phyloP scores from a whole-genome alignment of 2,113 vertebrate genomes.

The Loxodonta africana region DNA sequence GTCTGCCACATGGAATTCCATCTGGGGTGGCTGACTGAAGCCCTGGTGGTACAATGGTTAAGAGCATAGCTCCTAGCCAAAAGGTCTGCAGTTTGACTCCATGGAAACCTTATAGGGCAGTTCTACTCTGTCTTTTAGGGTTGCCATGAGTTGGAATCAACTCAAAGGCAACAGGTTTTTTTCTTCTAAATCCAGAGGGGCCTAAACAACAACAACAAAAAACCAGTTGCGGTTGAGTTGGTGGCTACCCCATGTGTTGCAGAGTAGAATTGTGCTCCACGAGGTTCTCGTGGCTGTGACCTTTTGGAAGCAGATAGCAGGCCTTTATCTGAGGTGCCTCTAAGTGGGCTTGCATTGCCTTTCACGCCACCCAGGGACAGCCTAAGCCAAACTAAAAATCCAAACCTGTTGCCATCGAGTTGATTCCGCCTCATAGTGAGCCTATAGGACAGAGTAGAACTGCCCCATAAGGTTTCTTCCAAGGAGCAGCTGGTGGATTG shows the following conservation, averaged over 20 bases:
- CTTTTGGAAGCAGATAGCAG: background rate
- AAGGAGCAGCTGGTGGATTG: too few relatives aligned
- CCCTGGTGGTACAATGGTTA: too few relatives aligned
- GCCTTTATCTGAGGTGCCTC: background rate
- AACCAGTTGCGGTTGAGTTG: background rate
- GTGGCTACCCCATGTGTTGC: background rate
- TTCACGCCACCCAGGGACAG: background rate
- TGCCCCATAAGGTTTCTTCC: too few relatives aligned
- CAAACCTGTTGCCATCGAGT: too few relatives aligned
- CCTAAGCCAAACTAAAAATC: background rate
- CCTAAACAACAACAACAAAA: background rate
- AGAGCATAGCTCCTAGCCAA: too few relatives aligned
- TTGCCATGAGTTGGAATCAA: too few relatives aligned
- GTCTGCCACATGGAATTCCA: background rate
- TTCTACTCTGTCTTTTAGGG: too few relatives aligned
- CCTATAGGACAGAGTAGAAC: too few relatives aligned
- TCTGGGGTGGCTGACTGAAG: background rate
- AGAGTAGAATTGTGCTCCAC: background rate
- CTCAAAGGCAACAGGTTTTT: too few relatives aligned
- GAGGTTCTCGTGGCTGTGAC: background rate
- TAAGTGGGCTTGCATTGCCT: background rate
- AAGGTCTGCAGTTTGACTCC: too few relatives aligned
- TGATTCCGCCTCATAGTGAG: too few relatives aligned
- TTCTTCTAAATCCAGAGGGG: background rate
- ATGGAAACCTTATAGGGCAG: too few relatives aligned